Evolutionary conservation across 2,888 invertebrate species (phyloP).

Genomic region (Chironomus tentans): DNA sequence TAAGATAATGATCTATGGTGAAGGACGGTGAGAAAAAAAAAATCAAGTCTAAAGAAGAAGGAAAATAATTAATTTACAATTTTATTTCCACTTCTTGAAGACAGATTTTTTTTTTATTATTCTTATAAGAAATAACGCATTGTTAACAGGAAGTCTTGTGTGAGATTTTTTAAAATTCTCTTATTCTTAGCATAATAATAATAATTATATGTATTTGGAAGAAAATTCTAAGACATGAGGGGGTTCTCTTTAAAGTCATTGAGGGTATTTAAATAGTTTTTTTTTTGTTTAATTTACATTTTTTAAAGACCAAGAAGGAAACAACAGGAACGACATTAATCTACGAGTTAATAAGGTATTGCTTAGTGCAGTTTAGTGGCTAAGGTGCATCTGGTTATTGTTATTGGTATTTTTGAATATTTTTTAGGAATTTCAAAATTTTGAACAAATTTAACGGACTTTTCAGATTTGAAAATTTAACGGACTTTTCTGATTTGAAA

Average conservation of each 20-base stretch:
- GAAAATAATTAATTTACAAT: slow-evolving; percentile 24
- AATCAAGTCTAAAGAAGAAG: neutral
- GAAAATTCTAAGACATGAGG: neutral
- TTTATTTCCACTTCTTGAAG: slow-evolving; percentile 4
- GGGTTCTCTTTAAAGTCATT: neutral
- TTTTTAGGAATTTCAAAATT: no score
- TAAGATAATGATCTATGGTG: slow-evolving; percentile 15
- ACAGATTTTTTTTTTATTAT: slow-evolving; percentile 29
- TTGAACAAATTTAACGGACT: no score
- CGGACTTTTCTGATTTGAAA: no score
- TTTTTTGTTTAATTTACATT: no score
- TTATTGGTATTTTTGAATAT: no score
- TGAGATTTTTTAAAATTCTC: slow-evolving; percentile 25
- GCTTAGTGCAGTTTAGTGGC: no score
- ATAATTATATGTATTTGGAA: slow-evolving; percentile 17
- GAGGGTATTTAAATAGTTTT: slow-evolving; percentile 10
- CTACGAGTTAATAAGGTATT: no score
- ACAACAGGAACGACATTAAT: no score
- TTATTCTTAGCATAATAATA: neutral
- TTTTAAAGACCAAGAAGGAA: no score
- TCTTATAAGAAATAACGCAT: slow-evolving; percentile 14
- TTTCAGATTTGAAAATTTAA: no score
- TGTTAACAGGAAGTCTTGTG: slow-evolving; percentile 25
- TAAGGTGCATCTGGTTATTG: no score
- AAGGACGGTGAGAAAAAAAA: neutral